Evolutionary conservation across 2,888 invertebrate species (phyloP), one percentile per base, ranked within the genome.

Genomic region (Hemaris fuciformis): DNA sequence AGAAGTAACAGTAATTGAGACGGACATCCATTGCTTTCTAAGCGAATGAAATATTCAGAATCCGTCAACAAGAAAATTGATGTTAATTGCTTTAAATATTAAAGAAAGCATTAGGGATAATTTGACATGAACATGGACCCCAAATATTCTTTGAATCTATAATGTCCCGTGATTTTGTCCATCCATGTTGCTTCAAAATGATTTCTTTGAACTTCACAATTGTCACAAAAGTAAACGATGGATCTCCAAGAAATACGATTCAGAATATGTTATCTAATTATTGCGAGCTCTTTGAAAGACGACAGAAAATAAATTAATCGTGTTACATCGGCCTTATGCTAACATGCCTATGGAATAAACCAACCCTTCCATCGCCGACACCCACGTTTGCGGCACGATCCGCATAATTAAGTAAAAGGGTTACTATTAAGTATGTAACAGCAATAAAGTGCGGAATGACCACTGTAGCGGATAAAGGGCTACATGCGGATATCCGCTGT

Each of bases 391-490:
- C 73, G 77, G 83, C 79, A 78, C 83, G 83, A 80, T 84, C 80
- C 87, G 85, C 85, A 89, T 91, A 90, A 91, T 91, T 90, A 90
- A 90, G 83, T 86, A 89, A 87, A 79, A 86, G 88, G 87, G 85
- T 84, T 85, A 85, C 82, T 85, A 88, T 89, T 87, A 89, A 88
- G 87, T 85, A 89, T 89, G 88, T 88, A 89, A 84, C 82, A 87
- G 87, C 84, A 85, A 89, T 89, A 88, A 86, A 86, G 81, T 78
- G 76, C 66, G 73, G 73, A 80, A 81, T 81, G 74, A 74, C 81
- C 79, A 74, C 74, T 80, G 82, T 69, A 76, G 75, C 83, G 76
- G 77, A 74, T 66, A 85, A 85, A 83, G 84, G 79, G 74, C 75
- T 71, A 70, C 74, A 84, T 75, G 80, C 84, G 84, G 77, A 84